Evolutionary conservation across 2,113 vertebrate genomes (phyloP).

Genomic region (Ascaphus truei): DNA sequence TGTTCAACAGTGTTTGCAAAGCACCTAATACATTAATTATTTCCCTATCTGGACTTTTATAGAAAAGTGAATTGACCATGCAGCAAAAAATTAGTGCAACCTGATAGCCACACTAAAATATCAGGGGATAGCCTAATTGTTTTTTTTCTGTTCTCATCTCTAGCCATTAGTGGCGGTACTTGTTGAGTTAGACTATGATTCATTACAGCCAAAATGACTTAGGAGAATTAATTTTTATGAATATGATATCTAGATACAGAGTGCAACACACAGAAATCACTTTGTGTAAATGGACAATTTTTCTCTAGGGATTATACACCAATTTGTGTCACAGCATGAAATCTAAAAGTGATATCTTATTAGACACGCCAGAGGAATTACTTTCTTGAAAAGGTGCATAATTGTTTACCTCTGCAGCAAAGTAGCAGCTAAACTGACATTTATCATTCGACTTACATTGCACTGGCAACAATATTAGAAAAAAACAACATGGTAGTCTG

Average conservation of each 20-base stretch:
- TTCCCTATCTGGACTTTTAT: slow-evolving; percentile 58
- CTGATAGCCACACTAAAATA: slow-evolving; percentile 46
- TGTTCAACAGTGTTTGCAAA: slow-evolving; percentile 56
- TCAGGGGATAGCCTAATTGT: slow-evolving; percentile 38
- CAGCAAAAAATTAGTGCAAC: slow-evolving; percentile 44
- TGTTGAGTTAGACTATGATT: slow-evolving; percentile 48
- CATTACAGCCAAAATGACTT: slow-evolving; percentile 48
- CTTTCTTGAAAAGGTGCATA: neutral
- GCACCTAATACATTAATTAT: slow-evolving; percentile 59
- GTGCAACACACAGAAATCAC: slow-evolving; percentile 43
- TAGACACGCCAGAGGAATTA: slow-evolving; percentile 7
- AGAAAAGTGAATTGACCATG: slow-evolving; percentile 51
- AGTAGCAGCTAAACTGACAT: neutral
- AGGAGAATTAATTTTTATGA: slow-evolving; percentile 54
- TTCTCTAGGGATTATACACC: slow-evolving; percentile 43
- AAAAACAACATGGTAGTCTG: neutral
- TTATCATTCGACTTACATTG: neutral
- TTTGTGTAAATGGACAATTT: slow-evolving; percentile 44
- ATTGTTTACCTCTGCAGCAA: slow-evolving; percentile 21
- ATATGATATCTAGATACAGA: slow-evolving; percentile 43
- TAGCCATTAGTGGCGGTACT: slow-evolving; percentile 42
- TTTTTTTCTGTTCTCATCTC: slow-evolving; percentile 13
- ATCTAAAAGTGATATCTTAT: slow-evolving; percentile 38
- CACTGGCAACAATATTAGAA: neutral
- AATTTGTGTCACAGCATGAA: slow-evolving; percentile 47